These are phyloP conservation scores for Neoaliturus tenellus DNA, from an alignment of 2,888 invertebrate species.

Conservation along the genomic window DNA sequence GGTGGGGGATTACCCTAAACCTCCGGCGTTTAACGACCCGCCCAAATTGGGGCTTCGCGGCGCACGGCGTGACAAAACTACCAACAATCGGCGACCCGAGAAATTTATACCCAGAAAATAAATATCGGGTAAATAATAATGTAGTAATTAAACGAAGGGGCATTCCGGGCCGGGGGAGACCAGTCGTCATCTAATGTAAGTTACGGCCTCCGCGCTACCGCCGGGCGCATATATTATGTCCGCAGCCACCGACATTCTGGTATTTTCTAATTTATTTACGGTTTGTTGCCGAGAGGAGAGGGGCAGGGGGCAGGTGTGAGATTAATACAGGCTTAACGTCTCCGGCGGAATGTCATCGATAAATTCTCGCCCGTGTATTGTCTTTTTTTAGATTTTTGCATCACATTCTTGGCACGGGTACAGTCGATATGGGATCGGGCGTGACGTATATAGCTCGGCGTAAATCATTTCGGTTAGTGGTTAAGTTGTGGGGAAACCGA, in stretches of 20 bases:
- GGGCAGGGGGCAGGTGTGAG: constrained; percentile 43
- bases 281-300: constrained; percentile 33
- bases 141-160: constrained; percentile 44
- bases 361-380: constrained; percentile 41
- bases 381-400: constrained; percentile 46
- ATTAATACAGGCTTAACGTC: constrained; percentile 48
- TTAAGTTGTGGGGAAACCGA: too few relatives aligned
- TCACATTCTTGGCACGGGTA: constrained; percentile 6
- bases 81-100: constrained; percentile 44
- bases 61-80: constrained; percentile 28
- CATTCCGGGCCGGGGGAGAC: constrained; percentile 34
- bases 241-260: constrained; percentile 32
- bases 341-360: constrained; percentile 34
- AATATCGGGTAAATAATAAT: constrained; percentile 51
- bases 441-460: too few relatives aligned
- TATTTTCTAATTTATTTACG: constrained; percentile 51
- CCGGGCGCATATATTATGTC: constrained; percentile 49
- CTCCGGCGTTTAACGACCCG: constrained; percentile 30
- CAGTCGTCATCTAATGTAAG: constrained; percentile 22
- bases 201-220: constrained; percentile 43
- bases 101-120: constrained; percentile 43
- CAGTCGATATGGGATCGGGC: too few relatives aligned
- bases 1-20: constrained; percentile 28
- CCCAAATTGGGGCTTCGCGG: constrained; percentile 48
- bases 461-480: too few relatives aligned